These are phyloP conservation scores for Peromyscus polionotus DNA, from an alignment of 2,113 vertebrate species.

Conservation along the genomic window DNA sequence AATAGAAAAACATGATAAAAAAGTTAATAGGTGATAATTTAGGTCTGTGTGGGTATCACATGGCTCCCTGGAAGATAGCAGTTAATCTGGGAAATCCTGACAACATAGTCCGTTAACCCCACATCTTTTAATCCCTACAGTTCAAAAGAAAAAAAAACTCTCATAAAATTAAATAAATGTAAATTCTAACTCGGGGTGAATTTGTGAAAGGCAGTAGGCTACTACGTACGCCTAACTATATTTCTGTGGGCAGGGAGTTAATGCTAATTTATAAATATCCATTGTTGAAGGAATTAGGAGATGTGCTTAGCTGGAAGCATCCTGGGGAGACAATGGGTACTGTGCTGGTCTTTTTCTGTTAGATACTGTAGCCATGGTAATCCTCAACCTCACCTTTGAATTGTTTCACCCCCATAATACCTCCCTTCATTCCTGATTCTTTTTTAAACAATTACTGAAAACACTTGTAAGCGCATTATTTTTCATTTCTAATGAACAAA, in stretches of 20 bases:
- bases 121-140: background rate
- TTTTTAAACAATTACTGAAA: slow-evolving; percentile 81
- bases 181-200: background rate
- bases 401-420: slow-evolving; percentile 77
- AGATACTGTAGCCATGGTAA: background rate
- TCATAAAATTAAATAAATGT: background rate
- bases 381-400: background rate
- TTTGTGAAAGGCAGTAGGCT: background rate
- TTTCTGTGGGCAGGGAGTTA: background rate
- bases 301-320: background rate
- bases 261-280: background rate
- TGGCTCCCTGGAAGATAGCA: background rate
- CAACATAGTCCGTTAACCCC: background rate
- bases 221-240: background rate
- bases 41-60: background rate
- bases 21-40: background rate
- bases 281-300: background rate
- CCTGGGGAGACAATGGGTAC: background rate
- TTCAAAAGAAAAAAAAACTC: background rate
- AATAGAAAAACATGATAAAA: background rate
- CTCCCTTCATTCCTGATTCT: slow-evolving; percentile 81
- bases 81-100: background rate
- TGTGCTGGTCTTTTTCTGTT: background rate
- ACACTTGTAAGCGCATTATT: slow-evolving; percentile 82
- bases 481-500: slow-evolving; percentile 55